A percentile compares a stretch with the other conserved stretches of the same genome.
phyloP scores from a whole-genome alignment of 2,888 invertebrate species.

The Drosophila borborema region DNA sequence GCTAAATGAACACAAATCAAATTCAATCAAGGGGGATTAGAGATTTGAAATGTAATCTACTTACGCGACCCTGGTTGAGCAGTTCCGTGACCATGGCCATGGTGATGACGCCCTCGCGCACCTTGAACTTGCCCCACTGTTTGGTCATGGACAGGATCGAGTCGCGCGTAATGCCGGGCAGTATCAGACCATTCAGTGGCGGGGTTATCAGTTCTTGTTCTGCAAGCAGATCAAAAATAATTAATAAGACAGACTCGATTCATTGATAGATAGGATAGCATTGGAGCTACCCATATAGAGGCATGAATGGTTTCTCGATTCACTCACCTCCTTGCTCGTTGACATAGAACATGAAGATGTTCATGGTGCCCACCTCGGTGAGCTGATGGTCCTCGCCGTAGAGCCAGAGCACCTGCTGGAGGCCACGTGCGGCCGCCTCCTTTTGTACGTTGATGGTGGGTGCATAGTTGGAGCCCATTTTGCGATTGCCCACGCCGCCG shows the following conservation, averaged over 20 bases:
- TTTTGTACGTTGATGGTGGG: constrained; percentile 94
- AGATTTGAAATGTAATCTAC: constrained; percentile 73
- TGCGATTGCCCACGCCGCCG: constrained; percentile 96
- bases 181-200: constrained; percentile 95
- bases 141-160: constrained; percentile 93
- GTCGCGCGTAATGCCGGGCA: constrained; percentile 97
- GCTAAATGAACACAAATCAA: constrained; percentile 85
- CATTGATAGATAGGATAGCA: background rate
- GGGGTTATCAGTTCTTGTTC: constrained; percentile 97
- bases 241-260: background rate
- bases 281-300: background rate
- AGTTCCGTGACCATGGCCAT: constrained; percentile 93
- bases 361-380: constrained; percentile 99
- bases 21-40: background rate
- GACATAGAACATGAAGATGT: constrained; percentile 94
- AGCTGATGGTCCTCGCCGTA: constrained; percentile 96
- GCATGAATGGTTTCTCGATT: background rate
- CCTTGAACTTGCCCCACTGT: constrained; percentile 94
- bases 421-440: constrained; percentile 90
- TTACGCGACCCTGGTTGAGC: constrained; percentile 92
- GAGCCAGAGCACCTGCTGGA: constrained; percentile 98
- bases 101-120: constrained; percentile 92
- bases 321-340: constrained; percentile 94
- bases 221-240: constrained; percentile 81
- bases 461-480: constrained; percentile 97